A percentile compares a stretch with the other conserved stretches of the same genome.
Evolutionary conservation across 2,113 vertebrate species (phyloP).

Genomic region (Zingel zingel): DNA sequence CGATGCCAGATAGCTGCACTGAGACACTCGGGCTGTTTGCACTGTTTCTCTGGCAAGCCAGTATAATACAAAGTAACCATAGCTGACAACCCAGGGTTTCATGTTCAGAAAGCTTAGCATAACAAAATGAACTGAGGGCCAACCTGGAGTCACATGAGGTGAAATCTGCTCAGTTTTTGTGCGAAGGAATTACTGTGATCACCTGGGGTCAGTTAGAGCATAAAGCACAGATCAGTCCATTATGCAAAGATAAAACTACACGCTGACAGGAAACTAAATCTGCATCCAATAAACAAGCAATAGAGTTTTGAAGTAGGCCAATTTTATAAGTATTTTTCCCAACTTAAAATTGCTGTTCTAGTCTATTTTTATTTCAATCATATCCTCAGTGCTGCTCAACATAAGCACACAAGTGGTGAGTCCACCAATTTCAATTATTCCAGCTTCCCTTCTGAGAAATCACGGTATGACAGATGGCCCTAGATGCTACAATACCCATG

Average conservation of each 20-base stretch:
- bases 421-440: not conserved
- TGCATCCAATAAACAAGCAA: slow-evolving; percentile 3
- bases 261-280: slow-evolving; percentile 4
- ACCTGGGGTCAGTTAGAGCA: slow-evolving; percentile 2
- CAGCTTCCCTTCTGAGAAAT: not conserved
- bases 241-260: slow-evolving; percentile 1
- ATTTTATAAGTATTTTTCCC: not conserved
- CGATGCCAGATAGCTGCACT: not conserved
- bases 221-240: not conserved
- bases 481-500: not conserved
- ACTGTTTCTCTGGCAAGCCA: not conserved
- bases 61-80: not conserved
- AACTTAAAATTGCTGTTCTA: not conserved
- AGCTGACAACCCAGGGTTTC: slow-evolving; percentile 2
- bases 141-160: slow-evolving; percentile 20
- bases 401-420: not conserved
- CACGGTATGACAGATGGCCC: not conserved
- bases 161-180: slow-evolving; percentile 12
- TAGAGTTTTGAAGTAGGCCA: not conserved
- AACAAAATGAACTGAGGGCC: not conserved
- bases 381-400: not conserved
- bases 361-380: not conserved
- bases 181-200: slow-evolving; percentile 4
- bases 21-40: not conserved
- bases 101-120: slow-evolving; percentile 6